Evolutionary conservation across 1,140 invertebrate genomes (phyloP), one percentile per base, ranked within the genome.

Genomic region (Antheraea mylitta): DNA sequence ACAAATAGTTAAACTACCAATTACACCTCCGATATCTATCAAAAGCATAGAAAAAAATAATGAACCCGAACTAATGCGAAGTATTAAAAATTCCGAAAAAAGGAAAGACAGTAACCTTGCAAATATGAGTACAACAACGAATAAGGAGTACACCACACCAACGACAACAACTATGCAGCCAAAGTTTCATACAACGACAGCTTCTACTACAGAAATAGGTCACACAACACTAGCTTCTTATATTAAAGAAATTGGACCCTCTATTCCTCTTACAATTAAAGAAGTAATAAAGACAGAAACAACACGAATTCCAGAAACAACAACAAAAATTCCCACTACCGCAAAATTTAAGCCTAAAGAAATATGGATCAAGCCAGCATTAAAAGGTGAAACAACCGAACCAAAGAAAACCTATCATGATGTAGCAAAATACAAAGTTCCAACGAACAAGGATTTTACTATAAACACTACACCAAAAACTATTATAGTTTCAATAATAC

Each of bases 401-500:
- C 80, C 67, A 45, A 90, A 87, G 78, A 88, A 86, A 81, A 62
- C 69, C 18, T 81, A 64, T 67, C 69, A 82, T 48, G 85, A 89
- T 60, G 48, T 68, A 66, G 62, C 73, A 58, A 85, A 78, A 74
- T 67, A 78, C 69, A 85, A 75, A 78, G 74, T 67, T 73, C 68
- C 78, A 48, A 81, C 78, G 66, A 89, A 86, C 67, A 90, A 82
- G 48, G 87, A 90, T 65, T 63, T 81, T 37, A 66, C 72, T 11
- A 72, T 72, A 66, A 83, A 83, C 58, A 92, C 90, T 30, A 90
- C 90, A 30, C 90, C 90, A 37, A 89, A 83, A 66, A 92, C 90
- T 4, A 92, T 92, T 19, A 90, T 92, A 62, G 90, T 92, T 18
- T 92, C 90, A 16, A 92, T 92, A 72, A 92, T 92, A 79, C 90